Conservation (phyloP, 2,888 invertebrate species). For the Philereme vetulata region DNA sequence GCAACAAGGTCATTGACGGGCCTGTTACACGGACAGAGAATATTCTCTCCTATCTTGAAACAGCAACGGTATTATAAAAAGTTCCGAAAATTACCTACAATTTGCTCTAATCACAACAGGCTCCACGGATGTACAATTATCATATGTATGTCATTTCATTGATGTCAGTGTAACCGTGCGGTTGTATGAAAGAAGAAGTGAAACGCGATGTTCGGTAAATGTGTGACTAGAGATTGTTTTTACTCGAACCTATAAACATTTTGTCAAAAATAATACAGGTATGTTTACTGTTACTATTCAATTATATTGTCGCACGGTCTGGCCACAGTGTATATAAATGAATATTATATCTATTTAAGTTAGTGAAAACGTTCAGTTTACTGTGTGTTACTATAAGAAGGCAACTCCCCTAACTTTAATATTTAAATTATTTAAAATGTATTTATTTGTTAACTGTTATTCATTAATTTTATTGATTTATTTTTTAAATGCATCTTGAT, state of each 20-base stretch:
- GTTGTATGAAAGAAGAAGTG: conserved; percentile 46
- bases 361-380: background rate
- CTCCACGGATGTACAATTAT: conserved; percentile 28
- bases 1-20: conserved; percentile 15
- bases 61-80: conserved; percentile 10
- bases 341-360: no score
- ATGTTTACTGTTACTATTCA: conserved; percentile 5
- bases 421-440: no score
- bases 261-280: conserved; percentile 16
- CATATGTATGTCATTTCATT: conserved; percentile 59
- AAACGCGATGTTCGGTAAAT: conserved; percentile 26
- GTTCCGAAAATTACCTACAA: conserved; percentile 17
- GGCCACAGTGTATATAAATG: background rate
- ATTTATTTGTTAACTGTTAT: no score
- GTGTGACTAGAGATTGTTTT: conserved; percentile 30
- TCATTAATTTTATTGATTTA: no score
- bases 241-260: conserved; percentile 29
- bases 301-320: background rate
- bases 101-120: conserved; percentile 48
- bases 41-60: conserved; percentile 2
- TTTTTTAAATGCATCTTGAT: no score
- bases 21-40: background rate
- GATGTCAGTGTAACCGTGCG: conserved; percentile 60
- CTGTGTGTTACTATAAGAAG: no score
- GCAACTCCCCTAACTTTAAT: no score